phyloP scores from a whole-genome alignment of 2,797 vertebrate genomes.

The Cirrhinus mrigala region DNA sequence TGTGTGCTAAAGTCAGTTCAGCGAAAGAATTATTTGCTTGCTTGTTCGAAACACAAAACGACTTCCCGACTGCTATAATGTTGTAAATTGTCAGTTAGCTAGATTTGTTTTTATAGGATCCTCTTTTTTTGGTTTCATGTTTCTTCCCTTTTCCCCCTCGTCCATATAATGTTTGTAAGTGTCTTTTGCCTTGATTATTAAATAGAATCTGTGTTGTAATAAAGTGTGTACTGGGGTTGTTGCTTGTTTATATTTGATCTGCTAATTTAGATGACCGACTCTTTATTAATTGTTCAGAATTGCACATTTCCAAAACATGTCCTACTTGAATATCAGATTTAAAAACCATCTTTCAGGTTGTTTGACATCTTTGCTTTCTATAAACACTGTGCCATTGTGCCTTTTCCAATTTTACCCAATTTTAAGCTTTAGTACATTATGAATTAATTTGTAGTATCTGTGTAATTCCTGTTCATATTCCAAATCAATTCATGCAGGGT shows the following conservation, averaged over 20 bases:
- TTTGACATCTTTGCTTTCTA: not conserved
- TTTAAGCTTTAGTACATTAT: not conserved
- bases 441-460: not conserved
- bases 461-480: not conserved
- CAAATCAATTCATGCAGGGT: not conserved
- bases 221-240: constrained; percentile 98
- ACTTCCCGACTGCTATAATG: constrained; percentile 86
- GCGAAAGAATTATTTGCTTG: constrained; percentile 75
- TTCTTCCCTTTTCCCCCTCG: constrained; percentile 78
- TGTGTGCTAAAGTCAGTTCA: constrained; percentile 82
- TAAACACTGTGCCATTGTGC: not conserved
- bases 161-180: constrained; percentile 94
- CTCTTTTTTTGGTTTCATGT: constrained; percentile 63
- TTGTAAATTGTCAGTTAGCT: constrained; percentile 90
- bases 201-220: constrained; percentile 99
- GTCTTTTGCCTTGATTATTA: constrained; percentile 95
- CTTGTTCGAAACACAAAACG: constrained; percentile 71
- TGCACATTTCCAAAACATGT: not conserved
- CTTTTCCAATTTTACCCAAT: not conserved
- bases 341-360: not conserved
- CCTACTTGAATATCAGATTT: not conserved
- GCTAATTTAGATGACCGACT: not conserved
- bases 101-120: constrained; percentile 93
- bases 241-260: constrained; percentile 80
- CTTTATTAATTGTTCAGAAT: not conserved